A percentile compares a stretch with the other conserved stretches of the same genome.
These are phyloP conservation scores for Metalampra italica DNA, from an alignment of 2,888 invertebrate species.

Conservation along the genomic window DNA sequence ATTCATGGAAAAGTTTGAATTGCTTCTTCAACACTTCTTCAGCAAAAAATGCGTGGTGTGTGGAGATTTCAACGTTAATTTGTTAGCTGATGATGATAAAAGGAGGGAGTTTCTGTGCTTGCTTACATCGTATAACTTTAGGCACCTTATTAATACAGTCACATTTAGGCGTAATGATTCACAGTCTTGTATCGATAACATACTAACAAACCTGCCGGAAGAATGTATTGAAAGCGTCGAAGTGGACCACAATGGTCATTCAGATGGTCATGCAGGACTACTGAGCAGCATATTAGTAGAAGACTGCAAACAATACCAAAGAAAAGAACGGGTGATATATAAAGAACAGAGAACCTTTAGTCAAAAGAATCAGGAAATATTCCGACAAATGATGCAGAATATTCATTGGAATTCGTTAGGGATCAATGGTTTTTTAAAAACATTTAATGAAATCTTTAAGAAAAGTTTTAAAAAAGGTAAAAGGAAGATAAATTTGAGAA, in stretches of 20 bases:
- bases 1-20: conserved; percentile 1
- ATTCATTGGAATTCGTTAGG: background rate
- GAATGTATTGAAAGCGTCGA: background rate
- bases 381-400: background rate
- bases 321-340: background rate
- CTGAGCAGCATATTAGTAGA: background rate
- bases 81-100: background rate
- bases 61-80: background rate
- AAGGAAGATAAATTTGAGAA: background rate
- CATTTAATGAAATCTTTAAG: background rate
- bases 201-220: background rate
- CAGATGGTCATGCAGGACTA: background rate
- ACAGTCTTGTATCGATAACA: background rate
- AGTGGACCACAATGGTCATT: background rate
- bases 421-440: background rate
- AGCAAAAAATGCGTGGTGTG: background rate
- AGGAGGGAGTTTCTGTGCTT: background rate
- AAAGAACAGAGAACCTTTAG: background rate
- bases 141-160: background rate
- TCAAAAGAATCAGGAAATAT: background rate
- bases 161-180: background rate
- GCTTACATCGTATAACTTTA: background rate
- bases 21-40: background rate
- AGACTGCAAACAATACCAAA: background rate
- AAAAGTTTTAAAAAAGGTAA: background rate